phyloP scores from a whole-genome alignment of 2,113 vertebrate species.

The Ondatra zibethicus region DNA sequence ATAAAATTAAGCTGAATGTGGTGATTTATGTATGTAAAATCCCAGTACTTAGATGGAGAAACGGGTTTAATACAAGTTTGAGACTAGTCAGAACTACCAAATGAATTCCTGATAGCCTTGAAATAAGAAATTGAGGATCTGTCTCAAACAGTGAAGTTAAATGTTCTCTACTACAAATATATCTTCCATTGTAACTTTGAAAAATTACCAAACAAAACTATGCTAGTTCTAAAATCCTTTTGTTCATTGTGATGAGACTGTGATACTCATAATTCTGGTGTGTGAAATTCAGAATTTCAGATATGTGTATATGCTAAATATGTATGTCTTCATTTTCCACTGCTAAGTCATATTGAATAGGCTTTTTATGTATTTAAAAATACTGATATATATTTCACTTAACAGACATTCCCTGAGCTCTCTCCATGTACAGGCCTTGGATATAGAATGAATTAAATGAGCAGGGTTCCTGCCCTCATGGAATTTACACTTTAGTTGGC shows the following conservation, averaged over 20 bases:
- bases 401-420: background rate
- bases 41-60: background rate
- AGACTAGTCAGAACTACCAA: background rate
- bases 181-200: background rate
- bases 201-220: background rate
- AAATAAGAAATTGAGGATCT: background rate
- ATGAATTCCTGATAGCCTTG: background rate
- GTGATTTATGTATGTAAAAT: background rate
- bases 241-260: background rate
- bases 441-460: background rate
- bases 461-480: background rate
- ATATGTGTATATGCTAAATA: background rate
- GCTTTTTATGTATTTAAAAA: background rate
- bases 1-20: background rate
- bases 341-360: background rate
- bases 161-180: background rate
- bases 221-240: background rate
- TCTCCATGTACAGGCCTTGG: background rate
- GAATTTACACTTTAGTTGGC: background rate
- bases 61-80: background rate
- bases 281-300: background rate
- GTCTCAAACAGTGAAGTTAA: conserved; percentile 23
- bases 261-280: background rate
- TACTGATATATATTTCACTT: background rate
- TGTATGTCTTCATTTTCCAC: conserved; percentile 9